Evolutionary conservation across 2,888 invertebrate species (phyloP).

Genomic region (Drosophila nr. medialis): DNA sequence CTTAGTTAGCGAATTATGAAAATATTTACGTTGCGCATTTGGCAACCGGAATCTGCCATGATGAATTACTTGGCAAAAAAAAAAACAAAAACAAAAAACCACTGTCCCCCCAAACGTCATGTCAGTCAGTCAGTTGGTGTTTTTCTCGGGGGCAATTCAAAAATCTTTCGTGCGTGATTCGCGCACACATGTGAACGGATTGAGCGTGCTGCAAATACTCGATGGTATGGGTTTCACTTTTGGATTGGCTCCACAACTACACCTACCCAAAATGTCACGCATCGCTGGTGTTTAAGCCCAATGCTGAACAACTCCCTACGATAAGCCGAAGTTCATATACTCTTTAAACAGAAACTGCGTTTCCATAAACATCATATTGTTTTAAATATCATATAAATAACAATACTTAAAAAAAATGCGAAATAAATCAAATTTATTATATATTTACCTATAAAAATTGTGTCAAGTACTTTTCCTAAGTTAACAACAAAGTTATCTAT

Average conservation of each 20-base stretch:
- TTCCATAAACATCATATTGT: background rate
- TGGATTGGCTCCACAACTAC: background rate
- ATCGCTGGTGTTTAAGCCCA: constrained; percentile 38
- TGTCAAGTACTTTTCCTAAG: background rate
- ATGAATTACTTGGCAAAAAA: constrained; percentile 45
- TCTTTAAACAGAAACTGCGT: background rate
- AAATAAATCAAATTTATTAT: background rate
- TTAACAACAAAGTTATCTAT: constrained; percentile 20
- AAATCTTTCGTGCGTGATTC: constrained; percentile 71
- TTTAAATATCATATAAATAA: background rate
- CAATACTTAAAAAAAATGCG: background rate
- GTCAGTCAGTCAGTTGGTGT: background rate
- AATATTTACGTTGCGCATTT: constrained; percentile 71
- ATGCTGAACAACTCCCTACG: background rate
- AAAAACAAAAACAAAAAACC: background rate
- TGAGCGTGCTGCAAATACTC: constrained; percentile 10
- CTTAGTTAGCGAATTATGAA: constrained; percentile 78
- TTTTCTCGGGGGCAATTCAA: constrained; percentile 47
- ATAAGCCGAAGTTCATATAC: constrained; percentile 5
- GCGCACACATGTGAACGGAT: constrained; percentile 40
- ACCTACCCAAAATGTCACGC: constrained; percentile 27
- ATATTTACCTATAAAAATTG: background rate
- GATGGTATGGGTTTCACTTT: constrained; percentile 5
- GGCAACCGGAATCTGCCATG: constrained; percentile 55
- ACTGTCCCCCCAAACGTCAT: background rate